Percentiles rank a stretch among this genome's conserved stretches.
These are phyloP conservation scores for Nicator chloris DNA, from an alignment of 2,113 vertebrate genomes.

Conservation along the genomic window DNA sequence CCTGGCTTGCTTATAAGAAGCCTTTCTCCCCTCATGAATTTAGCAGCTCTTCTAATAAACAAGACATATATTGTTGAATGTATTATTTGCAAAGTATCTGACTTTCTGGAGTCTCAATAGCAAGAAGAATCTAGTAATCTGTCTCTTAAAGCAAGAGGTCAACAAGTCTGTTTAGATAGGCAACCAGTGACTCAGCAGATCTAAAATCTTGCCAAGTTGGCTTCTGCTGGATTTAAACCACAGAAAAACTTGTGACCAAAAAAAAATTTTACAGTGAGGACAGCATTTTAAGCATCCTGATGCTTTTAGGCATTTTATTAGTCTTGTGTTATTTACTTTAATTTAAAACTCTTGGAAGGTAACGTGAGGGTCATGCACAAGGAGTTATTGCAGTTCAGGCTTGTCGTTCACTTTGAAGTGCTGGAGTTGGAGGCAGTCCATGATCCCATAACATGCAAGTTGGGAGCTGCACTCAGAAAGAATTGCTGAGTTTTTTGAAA, in stretches of 20 bases:
- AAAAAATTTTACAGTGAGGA: neutral
- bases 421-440: neutral
- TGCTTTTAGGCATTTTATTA: neutral
- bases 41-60: neutral
- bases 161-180: neutral
- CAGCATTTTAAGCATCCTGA: neutral
- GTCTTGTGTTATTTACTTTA: slow-evolving; percentile 19
- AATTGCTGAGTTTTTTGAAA: slow-evolving; percentile 20
- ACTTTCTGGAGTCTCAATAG: neutral
- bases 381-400: neutral
- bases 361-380: neutral
- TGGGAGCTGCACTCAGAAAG: neutral
- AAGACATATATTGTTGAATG: neutral
- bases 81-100: neutral
- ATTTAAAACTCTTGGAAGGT: slow-evolving; percentile 28
- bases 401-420: neutral
- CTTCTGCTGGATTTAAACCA: neutral
- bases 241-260: no score
- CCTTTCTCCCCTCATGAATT: neutral
- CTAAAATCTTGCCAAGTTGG: slow-evolving; percentile 16
- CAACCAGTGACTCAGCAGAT: slow-evolving; percentile 62
- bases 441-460: neutral
- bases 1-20: neutral
- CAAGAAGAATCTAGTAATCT: neutral
- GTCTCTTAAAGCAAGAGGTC: neutral